Conservation (phyloP, 2,113 vertebrate genomes). For the Polyodon spathula region DNA sequence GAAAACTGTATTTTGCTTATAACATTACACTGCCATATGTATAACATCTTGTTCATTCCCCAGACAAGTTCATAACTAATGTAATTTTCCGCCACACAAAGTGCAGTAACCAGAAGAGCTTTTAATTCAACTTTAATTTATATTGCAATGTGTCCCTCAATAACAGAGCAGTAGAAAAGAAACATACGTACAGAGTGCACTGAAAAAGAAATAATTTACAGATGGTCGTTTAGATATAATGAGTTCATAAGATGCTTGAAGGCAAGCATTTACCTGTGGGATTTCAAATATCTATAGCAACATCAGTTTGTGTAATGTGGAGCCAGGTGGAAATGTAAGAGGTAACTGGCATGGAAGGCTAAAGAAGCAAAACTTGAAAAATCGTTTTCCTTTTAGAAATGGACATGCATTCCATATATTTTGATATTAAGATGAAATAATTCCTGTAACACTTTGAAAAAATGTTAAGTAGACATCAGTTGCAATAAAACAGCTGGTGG, state of each 20-base stretch:
- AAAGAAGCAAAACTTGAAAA: neutral
- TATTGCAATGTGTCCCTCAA: neutral
- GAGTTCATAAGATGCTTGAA: slow-evolving; percentile 9
- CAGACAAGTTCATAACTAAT: neutral
- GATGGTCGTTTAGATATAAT: slow-evolving; percentile 10
- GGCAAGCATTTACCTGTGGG: slow-evolving; percentile 1
- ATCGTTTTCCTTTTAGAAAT: neutral
- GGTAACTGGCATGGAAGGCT: neutral
- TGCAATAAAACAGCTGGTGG: too few relatives aligned
- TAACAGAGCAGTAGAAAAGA: slow-evolving; percentile 1
- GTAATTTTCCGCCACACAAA: slow-evolving; percentile 1
- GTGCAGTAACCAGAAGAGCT: neutral
- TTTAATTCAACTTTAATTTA: slow-evolving; percentile 1
- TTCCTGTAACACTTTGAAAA: too few relatives aligned
- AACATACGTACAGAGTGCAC: neutral
- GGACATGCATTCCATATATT: neutral
- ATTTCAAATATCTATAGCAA: slow-evolving; percentile 8
- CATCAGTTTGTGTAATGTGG: neutral
- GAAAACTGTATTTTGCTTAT: neutral
- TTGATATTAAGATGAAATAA: too few relatives aligned
- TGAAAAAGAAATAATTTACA: slow-evolving; percentile 6
- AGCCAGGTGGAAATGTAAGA: slow-evolving; percentile 1
- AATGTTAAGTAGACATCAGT: too few relatives aligned
- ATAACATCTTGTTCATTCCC: too few relatives aligned
- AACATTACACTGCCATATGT: neutral